A percentile compares a stretch with the other conserved stretches of the same genome.
Evolutionary conservation across 2,113 vertebrate genomes (phyloP).

Genomic region (Pedionomus torquatus): DNA sequence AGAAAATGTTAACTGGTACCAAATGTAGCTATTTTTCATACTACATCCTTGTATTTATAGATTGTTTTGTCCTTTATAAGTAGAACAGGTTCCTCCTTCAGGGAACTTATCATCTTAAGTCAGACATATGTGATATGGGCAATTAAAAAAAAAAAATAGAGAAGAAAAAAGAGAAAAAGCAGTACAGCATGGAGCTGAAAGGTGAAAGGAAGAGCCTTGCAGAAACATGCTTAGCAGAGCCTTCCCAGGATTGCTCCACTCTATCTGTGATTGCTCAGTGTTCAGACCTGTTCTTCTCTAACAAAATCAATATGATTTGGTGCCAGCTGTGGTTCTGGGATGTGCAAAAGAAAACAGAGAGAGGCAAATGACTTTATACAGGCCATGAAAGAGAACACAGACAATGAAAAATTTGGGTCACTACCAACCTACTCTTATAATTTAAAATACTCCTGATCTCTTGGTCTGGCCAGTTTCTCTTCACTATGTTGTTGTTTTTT

Average conservation of each 20-base stretch:
- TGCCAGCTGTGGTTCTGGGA: neutral
- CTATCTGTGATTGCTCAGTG: neutral
- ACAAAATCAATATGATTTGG: neutral
- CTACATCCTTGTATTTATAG: neutral
- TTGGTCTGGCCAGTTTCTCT: neutral
- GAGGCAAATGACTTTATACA: neutral
- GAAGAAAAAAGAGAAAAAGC: neutral
- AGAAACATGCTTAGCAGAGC: neutral
- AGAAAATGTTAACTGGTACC: rapidly evolving
- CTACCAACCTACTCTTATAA: neutral
- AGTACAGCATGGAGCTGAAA: neutral
- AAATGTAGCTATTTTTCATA: neutral
- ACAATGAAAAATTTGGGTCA: neutral
- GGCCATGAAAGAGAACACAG: rapidly evolving
- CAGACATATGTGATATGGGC: neutral
- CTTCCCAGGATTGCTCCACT: neutral
- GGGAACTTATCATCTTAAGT: neutral
- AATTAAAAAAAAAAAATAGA: neutral
- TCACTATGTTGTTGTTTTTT: neutral
- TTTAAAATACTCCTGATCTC: neutral
- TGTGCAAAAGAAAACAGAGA: neutral
- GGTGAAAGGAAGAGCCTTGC: neutral
- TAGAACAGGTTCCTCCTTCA: neutral
- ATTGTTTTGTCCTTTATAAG: neutral
- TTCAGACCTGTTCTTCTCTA: conserved; percentile 22